Evolutionary conservation across 2,113 vertebrate genomes (phyloP), one percentile per base, ranked within the genome.

Genomic region (Carollia perspicillata): DNA sequence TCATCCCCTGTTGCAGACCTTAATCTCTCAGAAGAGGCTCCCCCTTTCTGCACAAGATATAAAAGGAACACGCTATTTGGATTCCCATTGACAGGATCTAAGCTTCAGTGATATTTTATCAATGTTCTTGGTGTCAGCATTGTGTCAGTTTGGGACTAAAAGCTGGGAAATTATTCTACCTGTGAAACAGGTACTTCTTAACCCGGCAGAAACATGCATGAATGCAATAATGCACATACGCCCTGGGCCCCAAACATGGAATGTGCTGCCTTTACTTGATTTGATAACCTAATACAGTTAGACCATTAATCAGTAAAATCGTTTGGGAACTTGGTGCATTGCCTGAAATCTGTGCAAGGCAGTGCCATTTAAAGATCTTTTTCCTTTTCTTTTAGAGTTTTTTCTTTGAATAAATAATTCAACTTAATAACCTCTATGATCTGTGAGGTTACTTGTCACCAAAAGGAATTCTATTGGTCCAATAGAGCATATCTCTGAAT

Each of bases 401-500:
- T 97, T 97, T 93, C 90, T 94, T 89, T 84, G 84, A 97, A 97
- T 98, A 98, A 98, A 98, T 97, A 97, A 97, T 97, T 97, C 97
- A 96, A 58, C 35, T 90, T 93, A 97, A 97, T 95, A 97, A 97
- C 86, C 68, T 93, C 47, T 95, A 49, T 97, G 89, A 98, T 97
- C 91, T 97, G 63, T 1, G 28, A 97, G 95, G 96, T 97, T 98
- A 98, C 97, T 96, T 98, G 95, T 97, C 84, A 97, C 51, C 42
- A 79, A 91, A 88, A 97, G 92, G 96, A 97, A 96, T 93, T 79
- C 93, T 96, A 83, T 58, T 96, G 42, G 89, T 92, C 63, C 83
- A 22, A 95, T 79, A 93, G 85, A 79, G 93, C 66, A 84, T 55
- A 69, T 78, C 69, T 94, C 98, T 93, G 49, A 68, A 90, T 91